These are phyloP conservation scores for Nibea albiflora DNA, from an alignment of 2,113 vertebrate genomes.

Conservation along the genomic window DNA sequence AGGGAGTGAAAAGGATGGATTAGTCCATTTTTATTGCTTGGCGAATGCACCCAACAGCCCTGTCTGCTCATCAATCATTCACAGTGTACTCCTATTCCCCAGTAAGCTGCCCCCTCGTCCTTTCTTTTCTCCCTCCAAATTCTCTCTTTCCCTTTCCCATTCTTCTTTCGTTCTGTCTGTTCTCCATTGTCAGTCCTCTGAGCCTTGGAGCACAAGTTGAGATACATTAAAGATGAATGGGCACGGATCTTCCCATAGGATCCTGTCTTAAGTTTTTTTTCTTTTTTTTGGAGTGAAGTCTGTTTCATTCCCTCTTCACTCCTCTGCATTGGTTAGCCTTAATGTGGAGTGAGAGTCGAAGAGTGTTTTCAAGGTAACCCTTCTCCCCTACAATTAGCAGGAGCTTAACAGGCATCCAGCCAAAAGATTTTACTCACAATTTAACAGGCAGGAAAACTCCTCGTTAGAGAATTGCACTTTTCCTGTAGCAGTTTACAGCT, in stretches of 20 bases:
- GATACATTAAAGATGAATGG: conserved; percentile 81
- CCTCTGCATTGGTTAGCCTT: conserved; percentile 49
- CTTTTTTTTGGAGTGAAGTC: conserved; percentile 50
- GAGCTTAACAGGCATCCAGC: conserved; percentile 33
- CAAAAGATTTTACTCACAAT: conserved; percentile 46
- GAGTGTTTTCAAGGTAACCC: conserved; percentile 57
- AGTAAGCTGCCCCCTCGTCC: conserved; percentile 73
- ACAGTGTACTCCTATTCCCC: conserved; percentile 78
- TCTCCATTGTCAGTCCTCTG: conserved; percentile 64
- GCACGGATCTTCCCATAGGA: conserved; percentile 64
- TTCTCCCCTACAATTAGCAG: conserved; percentile 53
- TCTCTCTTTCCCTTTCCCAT: conserved; percentile 59
- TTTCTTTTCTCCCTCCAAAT: conserved; percentile 72
- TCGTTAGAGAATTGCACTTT: conserved; percentile 44
- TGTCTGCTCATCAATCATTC: conserved; percentile 87
- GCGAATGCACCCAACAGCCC: conserved; percentile 71
- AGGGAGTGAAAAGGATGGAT: conserved; percentile 77
- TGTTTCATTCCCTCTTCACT: conserved; percentile 53
- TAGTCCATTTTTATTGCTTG: conserved; percentile 81
- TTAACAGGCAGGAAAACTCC: conserved; percentile 38
- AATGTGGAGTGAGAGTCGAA: conserved; percentile 61
- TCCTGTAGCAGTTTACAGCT: conserved; percentile 35
- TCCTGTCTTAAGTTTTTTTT: conserved; percentile 35
- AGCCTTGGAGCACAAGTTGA: conserved; percentile 65
- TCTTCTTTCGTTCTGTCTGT: conserved; percentile 61